Evolutionary conservation across 2,797 vertebrate genomes (phyloP).

Genomic region (Cyprinella venusta): DNA sequence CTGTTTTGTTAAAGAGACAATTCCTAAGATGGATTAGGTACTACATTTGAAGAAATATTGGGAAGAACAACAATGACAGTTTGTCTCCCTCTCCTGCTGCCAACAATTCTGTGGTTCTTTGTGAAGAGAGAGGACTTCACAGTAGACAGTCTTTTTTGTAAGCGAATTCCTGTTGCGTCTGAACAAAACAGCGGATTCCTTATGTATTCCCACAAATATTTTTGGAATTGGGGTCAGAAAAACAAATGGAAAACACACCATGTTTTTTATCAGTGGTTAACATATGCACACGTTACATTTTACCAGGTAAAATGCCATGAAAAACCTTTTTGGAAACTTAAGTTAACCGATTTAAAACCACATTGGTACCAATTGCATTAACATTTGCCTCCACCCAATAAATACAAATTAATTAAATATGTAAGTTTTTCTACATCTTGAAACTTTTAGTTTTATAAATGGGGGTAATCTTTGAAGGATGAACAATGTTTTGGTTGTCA

Average conservation of each 20-base stretch:
- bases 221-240: not conserved
- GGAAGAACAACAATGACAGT: constrained; percentile 7
- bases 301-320: not conserved
- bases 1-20: not conserved
- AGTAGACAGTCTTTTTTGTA: constrained; percentile 1
- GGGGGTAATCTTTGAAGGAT: too few relatives aligned
- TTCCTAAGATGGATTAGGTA: not conserved
- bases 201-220: not conserved
- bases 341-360: not conserved
- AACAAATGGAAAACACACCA: not conserved
- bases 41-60: constrained; percentile 7
- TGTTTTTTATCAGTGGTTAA: too few relatives aligned
- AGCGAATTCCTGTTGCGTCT: not conserved
- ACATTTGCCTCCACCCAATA: too few relatives aligned
- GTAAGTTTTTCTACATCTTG: too few relatives aligned
- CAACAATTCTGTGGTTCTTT: constrained; percentile 28
- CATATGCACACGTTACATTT: not conserved
- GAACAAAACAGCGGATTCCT: not conserved
- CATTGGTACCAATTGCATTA: too few relatives aligned
- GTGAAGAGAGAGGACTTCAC: not conserved
- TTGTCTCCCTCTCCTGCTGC: not conserved
- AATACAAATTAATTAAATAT: too few relatives aligned
- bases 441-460: too few relatives aligned
- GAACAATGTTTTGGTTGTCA: too few relatives aligned
- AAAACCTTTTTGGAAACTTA: not conserved